A percentile compares a stretch with the other conserved stretches of the same genome.
Conservation (phyloP, 2,113 vertebrate species). For the Larimichthys polyactis region DNA sequence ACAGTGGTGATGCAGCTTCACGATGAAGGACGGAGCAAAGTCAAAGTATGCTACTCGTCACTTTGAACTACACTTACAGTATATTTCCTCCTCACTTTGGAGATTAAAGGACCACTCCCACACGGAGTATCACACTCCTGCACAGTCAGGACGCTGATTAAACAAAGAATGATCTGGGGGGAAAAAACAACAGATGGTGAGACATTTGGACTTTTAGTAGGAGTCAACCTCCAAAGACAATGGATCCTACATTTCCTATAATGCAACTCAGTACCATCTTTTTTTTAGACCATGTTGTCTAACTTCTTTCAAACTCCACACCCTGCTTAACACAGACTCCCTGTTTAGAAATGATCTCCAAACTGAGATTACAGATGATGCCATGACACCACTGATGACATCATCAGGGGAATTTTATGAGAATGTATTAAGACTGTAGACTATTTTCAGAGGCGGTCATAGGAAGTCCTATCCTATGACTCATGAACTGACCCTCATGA, state of each 20-base stretch:
- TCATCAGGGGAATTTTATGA: background rate
- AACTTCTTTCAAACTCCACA: background rate
- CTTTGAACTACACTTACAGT: background rate
- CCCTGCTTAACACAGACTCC: background rate
- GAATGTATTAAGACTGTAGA: background rate
- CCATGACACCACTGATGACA: background rate
- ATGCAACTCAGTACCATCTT: background rate
- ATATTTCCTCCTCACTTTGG: background rate
- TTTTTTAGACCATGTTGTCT: background rate
- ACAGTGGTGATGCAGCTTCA: background rate
- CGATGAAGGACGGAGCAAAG: background rate
- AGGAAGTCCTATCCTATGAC: too few relatives aligned
- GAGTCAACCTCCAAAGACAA: background rate
- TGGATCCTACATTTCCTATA: background rate
- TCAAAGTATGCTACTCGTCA: background rate
- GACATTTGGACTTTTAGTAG: background rate
- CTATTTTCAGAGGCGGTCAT: background rate
- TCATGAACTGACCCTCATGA: too few relatives aligned
- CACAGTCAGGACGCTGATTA: background rate
- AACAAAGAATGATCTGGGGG: background rate
- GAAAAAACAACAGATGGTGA: background rate
- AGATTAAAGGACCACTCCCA: background rate
- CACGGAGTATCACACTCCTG: background rate
- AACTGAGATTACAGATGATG: background rate
- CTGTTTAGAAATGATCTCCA: background rate